Base-by-base conservation (phyloP, 2,797 vertebrate genomes). In the Artibeus jamaicensis region DNA sequence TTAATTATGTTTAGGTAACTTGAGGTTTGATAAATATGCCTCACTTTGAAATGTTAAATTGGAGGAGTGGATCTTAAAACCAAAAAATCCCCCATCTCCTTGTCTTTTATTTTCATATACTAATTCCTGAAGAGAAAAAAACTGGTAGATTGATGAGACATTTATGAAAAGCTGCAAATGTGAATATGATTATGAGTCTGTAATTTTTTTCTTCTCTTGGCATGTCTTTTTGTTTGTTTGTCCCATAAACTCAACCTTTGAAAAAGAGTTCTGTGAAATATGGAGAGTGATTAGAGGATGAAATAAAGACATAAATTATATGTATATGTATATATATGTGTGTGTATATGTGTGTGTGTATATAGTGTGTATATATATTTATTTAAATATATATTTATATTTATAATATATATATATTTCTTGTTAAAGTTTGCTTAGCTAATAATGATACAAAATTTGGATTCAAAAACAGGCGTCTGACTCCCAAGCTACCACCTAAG, bases 1-100 rank as follows among this genome's bases (percentile, higher is more conserved):
- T 97, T 98, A 97, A 97, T 97, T 98, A 95, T 93, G 87, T 97
- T 94, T 97, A 89, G 74, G 92, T 97, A 94, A 89, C 93, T 94
- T 50, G 91, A 97, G 76, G 5, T 95, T 97, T 97, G 67, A 44
- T 95, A 96, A 96, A 97, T 77, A 90, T 37, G 34, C 6, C 24
- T 95, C 57, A 93, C 44, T 97, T 98, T 97, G 89, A 97, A 97
- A 97, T 94, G 67, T 44, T 97, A 96, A 97, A n/a, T 82, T 94
- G 57, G 67, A 94, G 57, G 53, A 85, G 24, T 91, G 59, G 91
- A 94, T 91, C 76, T 93, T 93, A 96, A 94, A 90, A 92, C n/a
- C 5, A 68, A 96, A 59, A 34, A 79, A 95, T 71, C 10, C 6
- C 26, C 21, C 42, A 94, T 62, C 10, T 85, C 87, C 65, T 86